phyloP scores from a whole-genome alignment of 2,113 vertebrate species.

The Misgurnus anguillicaudatus region DNA sequence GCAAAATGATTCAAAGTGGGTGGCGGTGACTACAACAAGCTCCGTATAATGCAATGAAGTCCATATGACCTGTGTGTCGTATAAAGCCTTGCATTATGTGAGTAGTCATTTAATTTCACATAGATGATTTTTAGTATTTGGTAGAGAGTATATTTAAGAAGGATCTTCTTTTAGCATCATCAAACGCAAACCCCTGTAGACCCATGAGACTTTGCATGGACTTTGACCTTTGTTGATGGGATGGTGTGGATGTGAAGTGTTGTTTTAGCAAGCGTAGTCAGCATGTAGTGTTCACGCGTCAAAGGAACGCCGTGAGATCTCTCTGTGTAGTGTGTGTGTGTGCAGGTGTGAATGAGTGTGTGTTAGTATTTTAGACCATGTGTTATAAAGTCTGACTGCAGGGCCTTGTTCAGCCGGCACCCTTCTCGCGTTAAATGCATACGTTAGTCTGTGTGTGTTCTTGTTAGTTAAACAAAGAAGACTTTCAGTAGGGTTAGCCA shows the following conservation, averaged over 20 bases:
- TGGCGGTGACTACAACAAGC: too few relatives aligned
- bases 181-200: conserved; percentile 12
- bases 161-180: not conserved
- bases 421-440: conserved; percentile 6
- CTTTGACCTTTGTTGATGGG: conserved; percentile 46
- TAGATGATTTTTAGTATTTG: not conserved
- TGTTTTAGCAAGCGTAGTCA: conserved; percentile 51
- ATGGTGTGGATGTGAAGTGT: conserved; percentile 43
- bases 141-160: not conserved
- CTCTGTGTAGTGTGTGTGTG: conserved; percentile 69
- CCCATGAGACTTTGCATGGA: conserved; percentile 10
- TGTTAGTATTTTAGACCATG: not conserved
- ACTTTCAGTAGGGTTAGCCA: conserved; percentile 4
- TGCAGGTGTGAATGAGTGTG: conserved; percentile 65
- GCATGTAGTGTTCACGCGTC: conserved; percentile 29
- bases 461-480: conserved; percentile 20
- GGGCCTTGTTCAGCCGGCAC: conserved; percentile 5
- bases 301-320: conserved; percentile 12
- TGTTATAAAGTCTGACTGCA: conserved; percentile 26
- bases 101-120: not conserved
- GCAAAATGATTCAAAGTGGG: too few relatives aligned
- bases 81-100: too few relatives aligned
- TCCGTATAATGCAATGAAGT: too few relatives aligned
- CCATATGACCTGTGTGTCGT: too few relatives aligned
- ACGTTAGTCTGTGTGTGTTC: not conserved